A percentile compares a stretch with the other conserved stretches of the same genome.
Conservation (phyloP, 92 coral and sea anemone genomes). For the Phenganax marumi region DNA sequence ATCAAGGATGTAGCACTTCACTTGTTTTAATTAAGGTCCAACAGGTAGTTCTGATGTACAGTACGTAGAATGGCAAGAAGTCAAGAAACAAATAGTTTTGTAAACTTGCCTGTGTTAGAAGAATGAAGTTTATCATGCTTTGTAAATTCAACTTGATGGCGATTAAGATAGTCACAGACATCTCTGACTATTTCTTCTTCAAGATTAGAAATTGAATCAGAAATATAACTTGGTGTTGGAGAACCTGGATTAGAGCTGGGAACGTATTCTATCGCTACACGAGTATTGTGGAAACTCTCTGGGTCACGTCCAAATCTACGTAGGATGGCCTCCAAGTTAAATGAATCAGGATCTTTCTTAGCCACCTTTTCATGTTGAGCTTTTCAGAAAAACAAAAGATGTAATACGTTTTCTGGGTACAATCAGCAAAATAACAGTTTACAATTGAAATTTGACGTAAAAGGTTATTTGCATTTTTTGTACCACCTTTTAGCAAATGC, state of each 20-base stretch:
- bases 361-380: slow-evolving; percentile 3
- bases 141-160: slow-evolving; percentile 40
- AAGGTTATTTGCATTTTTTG: neutral
- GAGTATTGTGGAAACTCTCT: slow-evolving; percentile 23
- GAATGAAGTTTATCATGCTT: slow-evolving; percentile 26
- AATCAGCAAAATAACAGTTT: neutral
- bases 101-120: neutral
- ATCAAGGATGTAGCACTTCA: too few species aligned
- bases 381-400: neutral
- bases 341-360: neutral
- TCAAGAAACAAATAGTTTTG: slow-evolving; percentile 5
- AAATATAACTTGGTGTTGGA: slow-evolving; percentile 57
- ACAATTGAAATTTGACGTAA: neutral
- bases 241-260: slow-evolving; percentile 97
- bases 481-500: neutral
- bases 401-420: neutral
- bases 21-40: neutral
- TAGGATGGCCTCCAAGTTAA: neutral
- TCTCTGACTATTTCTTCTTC: slow-evolving; percentile 76
- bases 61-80: neutral
- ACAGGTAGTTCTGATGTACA: neutral
- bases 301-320: slow-evolving; percentile 31
- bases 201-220: slow-evolving; percentile 77
- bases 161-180: slow-evolving; percentile 61
- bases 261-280: slow-evolving; percentile 60